Evolutionary conservation across 2,888 invertebrate species (phyloP).

Genomic region (Frankliniella intonsa): DNA sequence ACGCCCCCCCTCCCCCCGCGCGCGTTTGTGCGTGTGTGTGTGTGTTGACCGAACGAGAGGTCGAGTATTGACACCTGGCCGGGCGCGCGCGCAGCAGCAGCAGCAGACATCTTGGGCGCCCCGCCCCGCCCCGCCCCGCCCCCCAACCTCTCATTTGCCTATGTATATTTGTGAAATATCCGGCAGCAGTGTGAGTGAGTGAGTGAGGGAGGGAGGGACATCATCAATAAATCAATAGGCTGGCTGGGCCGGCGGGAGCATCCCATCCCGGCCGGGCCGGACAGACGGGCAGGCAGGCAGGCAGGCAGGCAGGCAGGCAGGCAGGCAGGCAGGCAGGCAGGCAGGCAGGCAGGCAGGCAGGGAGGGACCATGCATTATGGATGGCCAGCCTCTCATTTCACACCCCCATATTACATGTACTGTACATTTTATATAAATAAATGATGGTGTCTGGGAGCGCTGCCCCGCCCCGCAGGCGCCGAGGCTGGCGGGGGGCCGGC

Average conservation of each 20-base stretch:
- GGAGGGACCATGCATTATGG: conserved; percentile 40
- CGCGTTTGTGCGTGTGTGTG: no score
- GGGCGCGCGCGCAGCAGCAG: conserved; percentile 32
- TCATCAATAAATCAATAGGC: conserved; percentile 42
- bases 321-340: background rate
- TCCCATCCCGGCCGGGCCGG: background rate
- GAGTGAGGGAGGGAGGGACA: conserved; percentile 36
- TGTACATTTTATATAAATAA: conserved; percentile 45
- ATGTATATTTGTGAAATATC: conserved; percentile 18
- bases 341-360: background rate
- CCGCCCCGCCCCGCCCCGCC: background rate
- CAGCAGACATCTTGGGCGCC: conserved; percentile 29
- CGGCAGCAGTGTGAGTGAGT: conserved; percentile 38
- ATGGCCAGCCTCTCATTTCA: conserved; percentile 43
- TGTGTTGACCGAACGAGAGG: background rate
- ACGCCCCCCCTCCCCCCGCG: no score
- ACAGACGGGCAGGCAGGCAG: conserved; percentile 29
- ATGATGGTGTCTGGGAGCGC: conserved; percentile 38
- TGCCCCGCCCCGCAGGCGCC: conserved; percentile 51
- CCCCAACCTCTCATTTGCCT: conserved; percentile 1
- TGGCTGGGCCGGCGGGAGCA: no score
- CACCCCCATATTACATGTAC: conserved; percentile 44
- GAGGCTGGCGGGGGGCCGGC: conserved; percentile 36
- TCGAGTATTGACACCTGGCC: conserved; percentile 31
- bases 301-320: background rate